Evolutionary conservation across 2,888 invertebrate genomes (phyloP), one percentile per base, ranked within the genome.

Genomic region (Nezara viridula): DNA sequence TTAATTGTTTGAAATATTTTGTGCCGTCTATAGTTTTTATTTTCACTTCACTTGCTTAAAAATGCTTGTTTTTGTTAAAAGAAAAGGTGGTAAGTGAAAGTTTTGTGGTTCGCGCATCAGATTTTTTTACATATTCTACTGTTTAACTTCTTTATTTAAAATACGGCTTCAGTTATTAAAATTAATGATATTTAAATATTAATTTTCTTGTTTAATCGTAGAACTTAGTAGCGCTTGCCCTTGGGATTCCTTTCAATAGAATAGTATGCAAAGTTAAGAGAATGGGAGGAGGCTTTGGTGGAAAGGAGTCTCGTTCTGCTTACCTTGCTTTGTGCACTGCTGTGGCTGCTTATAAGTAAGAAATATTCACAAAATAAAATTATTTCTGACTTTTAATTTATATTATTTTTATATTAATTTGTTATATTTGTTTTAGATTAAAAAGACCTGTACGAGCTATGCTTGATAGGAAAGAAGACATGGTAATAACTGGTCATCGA

Each of bases 211-310:
- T 86, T 88, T 91, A 73, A 90, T 90, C 91, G 55, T 92, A 94
- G 91, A 94, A 97, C 94, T 95, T 96, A 40, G 93, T 95, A 0
- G 95, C 97, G 2, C 95, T 95, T 91, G 94, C 96, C 5, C 94
- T 98, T 37, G 95, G 95, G 52, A 93, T 98, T 37, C 96, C 96
- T 0, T 95, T 95, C 91, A 96, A 96, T 92, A 95, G 95, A 92
- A 94, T 99, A 44, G 95, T 95, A 1, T 95, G 96, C 27, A 95
- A 95, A 91, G 96, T 97, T 0, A 98, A 98, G 92, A 95, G 99
- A 89, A 94, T 99, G 92, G 98, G 98, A 0, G 99, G 99, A 40
- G 98, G 98, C 44, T 99, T 99, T 92, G 99, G 99, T 19, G 99
- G 98, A 0, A 99, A 99, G 93, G 98, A 98, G 93, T 96, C 97